Base-by-base conservation (phyloP, 2,113 vertebrate genomes). In the Castor canadensis region DNA sequence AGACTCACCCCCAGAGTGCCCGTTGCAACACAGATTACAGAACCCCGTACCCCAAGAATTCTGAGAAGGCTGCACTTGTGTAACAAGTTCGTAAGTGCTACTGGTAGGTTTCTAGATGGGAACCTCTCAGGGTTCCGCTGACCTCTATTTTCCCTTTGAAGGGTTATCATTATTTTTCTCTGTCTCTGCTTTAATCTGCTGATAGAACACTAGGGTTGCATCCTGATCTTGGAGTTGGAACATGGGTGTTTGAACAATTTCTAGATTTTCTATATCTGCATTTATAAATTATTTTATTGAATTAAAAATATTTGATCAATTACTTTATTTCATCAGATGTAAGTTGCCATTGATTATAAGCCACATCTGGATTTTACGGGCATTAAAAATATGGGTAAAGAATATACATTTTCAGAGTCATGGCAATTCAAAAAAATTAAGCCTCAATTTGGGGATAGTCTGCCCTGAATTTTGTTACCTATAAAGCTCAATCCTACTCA, bases 231-330 rank as follows among this genome's bases (percentile, higher is more conserved):
- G 71, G 22, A 8, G 0, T 45, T 91, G 38, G 35, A 90, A 81
- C 19, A 43, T 38, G 30, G 13, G 38, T 72, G 20, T 72, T 82
- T 77, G 26, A 40, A 60, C 28, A 85, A 11, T 88, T 60, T 73
- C 62, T 82, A 88, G 24, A 28, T 92, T 91, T 38, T 86, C 49
- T 62, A 9, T 71, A 43, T 91, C 93, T 91, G 19, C 47, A 56
- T 95, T 88, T 87, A 62, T 43, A 80, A 71, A 88, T 49, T 64
- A 30, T 71, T 93, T 89, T 28, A 26, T 58, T 95, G 73, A 71
- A 20, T 64, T 81, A 73, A 83, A 54, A 72, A 77, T 75, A 56
- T n/a, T 66, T 72, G 52, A 79, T 69, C 71, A n/a, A 69, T 93
- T 83, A 54, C 3, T 84, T 94, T 67, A 56, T 60, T 82, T 76